These are phyloP conservation scores for Sarcophaga bullata DNA, from an alignment of 1,140 invertebrate genomes.

Conservation along the genomic window DNA sequence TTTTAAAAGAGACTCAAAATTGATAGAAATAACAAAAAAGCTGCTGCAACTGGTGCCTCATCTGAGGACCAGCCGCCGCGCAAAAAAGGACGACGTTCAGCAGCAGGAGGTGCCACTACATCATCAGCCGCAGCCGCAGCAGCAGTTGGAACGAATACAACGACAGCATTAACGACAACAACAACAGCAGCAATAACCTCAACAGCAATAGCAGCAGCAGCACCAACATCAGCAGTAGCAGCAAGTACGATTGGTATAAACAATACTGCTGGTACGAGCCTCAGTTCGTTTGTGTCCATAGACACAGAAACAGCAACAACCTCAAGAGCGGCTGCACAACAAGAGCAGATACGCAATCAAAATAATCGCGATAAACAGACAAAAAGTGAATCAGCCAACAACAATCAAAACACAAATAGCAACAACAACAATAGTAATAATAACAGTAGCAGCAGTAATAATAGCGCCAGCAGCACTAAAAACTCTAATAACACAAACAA, in stretches of 20 bases:
- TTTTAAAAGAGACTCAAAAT: constrained; percentile 65
- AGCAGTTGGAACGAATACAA: constrained; percentile 16
- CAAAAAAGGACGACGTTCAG: constrained; percentile 65
- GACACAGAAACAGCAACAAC: constrained; percentile 46
- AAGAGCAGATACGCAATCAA: constrained; percentile 43
- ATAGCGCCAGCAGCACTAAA: constrained; percentile 29
- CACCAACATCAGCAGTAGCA: constrained; percentile 49
- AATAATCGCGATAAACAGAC: constrained; percentile 44
- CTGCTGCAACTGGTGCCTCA: constrained; percentile 66
- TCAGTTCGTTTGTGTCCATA: constrained; percentile 44
- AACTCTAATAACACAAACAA: constrained; percentile 44
- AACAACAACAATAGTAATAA: constrained; percentile 32
- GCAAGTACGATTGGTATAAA: constrained; percentile 49
- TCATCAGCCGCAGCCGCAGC: constrained; percentile 43
- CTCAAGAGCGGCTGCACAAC: constrained; percentile 44
- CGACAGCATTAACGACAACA: constrained; percentile 43
- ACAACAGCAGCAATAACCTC: constrained; percentile 45
- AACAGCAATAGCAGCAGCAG: constrained; percentile 54
- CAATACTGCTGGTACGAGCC: background rate
- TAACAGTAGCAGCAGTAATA: constrained; percentile 43
- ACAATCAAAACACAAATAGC: constrained; percentile 46
- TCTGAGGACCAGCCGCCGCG: constrained; percentile 66
- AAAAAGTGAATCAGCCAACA: constrained; percentile 43
- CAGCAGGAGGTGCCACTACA: constrained; percentile 48
- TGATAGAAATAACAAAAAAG: constrained; percentile 66